Base-by-base conservation (phyloP, 2,113 vertebrate species). In the Ageneiosus marmoratus region DNA sequence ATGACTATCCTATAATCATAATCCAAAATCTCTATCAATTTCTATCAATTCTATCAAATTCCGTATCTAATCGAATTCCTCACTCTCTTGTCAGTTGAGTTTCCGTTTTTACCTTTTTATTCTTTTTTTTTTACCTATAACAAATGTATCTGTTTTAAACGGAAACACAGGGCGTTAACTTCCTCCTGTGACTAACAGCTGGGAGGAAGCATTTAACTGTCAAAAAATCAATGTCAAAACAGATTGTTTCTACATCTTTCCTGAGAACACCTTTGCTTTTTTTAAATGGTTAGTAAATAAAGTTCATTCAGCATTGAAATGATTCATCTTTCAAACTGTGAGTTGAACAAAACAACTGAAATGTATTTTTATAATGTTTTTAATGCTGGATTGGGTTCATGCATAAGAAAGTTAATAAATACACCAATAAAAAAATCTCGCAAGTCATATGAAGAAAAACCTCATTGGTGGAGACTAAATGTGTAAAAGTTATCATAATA, bases 171-270 rank as follows among this genome's bases (percentile, higher is more conserved):
- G 79, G 27, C 34, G 69, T 62, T 9, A 73, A 63, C 48, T 76
- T 74, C 27, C 72, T 80, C 34, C 27, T 74, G 44, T 44, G 10
- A 15, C 4, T 15, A 13, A n/a, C 20, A 29, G 70, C 15, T 77
- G 75, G 75, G 32, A 58, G 75, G 51, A n/a, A 56, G 29, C 51
- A 10, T 32, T 16, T 44, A 77, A 77, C 75, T n/a, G 75, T 41
- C 75, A 76, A 15, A 41, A 56, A 29, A 50, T 51, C 72, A 55
- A 24, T 44, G 53, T 41, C 32, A 58, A 58, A 58, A 77, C 74
- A 37, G 10, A 41, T 20, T 20, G 0, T 56, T 56, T 75, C n/a
- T 53, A 32, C 73, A 75, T 75, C 13, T 20, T 50, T 56, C 15
- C 73, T 32, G 46, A 20, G 46, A 74, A 51, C 24, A 27, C 12